These are phyloP conservation scores for Trissoscelio sp. DNA, from an alignment of 2,888 invertebrate species.

Conservation along the genomic window DNA sequence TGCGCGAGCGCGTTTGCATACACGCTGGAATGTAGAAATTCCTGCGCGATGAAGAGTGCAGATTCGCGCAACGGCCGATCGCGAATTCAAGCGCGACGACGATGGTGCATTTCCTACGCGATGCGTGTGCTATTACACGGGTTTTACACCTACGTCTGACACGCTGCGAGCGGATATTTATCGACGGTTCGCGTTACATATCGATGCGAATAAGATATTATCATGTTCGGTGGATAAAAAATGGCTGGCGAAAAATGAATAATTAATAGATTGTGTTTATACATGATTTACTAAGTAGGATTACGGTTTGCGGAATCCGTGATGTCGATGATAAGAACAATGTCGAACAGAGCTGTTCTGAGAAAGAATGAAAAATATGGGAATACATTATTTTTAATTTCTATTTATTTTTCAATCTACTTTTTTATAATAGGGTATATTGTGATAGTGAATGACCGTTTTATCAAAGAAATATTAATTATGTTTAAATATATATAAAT, in stretches of 20 bases:
- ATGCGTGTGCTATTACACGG: conserved; percentile 68
- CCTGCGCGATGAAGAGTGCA: conserved; percentile 52
- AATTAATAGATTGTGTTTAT: conserved; percentile 47
- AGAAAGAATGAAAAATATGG: conserved; percentile 13
- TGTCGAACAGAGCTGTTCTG: conserved; percentile 20
- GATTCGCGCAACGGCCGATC: conserved; percentile 53
- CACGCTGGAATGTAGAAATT: conserved; percentile 61
- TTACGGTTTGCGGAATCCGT: conserved; percentile 39
- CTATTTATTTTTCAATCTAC: too few relatives aligned
- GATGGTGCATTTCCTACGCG: conserved; percentile 59
- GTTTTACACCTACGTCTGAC: conserved; percentile 70
- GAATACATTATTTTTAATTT: background rate
- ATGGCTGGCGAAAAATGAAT: conserved; percentile 27
- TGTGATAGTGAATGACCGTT: too few relatives aligned
- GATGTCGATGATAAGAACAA: conserved; percentile 32
- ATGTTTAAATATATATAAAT: too few relatives aligned
- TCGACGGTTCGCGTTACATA: conserved; percentile 34
- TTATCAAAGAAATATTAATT: too few relatives aligned
- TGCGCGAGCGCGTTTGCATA: conserved; percentile 59
- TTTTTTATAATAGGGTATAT: too few relatives aligned
- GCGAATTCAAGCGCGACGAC: conserved; percentile 60
- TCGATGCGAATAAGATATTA: conserved; percentile 40
- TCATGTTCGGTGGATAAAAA: conserved; percentile 8
- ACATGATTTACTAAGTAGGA: conserved; percentile 52
- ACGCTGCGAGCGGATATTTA: conserved; percentile 49